These are phyloP conservation scores for Seriola quinqueradiata DNA, from an alignment of 2,113 vertebrate species.

Conservation along the genomic window DNA sequence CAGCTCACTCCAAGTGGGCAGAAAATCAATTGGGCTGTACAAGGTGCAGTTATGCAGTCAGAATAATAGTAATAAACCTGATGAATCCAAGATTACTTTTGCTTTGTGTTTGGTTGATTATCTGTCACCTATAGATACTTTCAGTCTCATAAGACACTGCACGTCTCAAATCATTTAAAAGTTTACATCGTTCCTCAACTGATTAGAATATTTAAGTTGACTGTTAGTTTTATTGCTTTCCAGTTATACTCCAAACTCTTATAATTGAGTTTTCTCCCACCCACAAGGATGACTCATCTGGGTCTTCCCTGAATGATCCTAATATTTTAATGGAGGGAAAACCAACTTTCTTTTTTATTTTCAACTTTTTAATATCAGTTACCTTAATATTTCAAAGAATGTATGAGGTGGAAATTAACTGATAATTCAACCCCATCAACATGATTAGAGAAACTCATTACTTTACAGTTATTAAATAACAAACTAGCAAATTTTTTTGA, in stretches of 20 bases:
- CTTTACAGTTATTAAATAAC: conserved; percentile 26
- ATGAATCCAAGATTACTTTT: conserved; percentile 9
- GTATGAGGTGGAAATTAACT: not conserved
- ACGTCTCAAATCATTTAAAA: not conserved
- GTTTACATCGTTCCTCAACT: not conserved
- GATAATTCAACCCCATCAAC: not conserved
- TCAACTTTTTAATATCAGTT: not conserved
- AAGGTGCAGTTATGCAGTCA: not conserved
- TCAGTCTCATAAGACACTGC: not conserved
- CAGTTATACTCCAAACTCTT: not conserved
- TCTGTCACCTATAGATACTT: not conserved
- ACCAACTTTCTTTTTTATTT: not conserved
- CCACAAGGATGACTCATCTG: conserved; percentile 14
- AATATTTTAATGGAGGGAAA: not conserved
- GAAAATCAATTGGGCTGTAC: not conserved
- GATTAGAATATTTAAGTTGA: not conserved
- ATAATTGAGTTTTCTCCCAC: conserved; percentile 14
- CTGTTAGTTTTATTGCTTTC: conserved; percentile 22
- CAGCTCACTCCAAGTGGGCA: not conserved
- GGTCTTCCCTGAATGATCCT: not conserved
- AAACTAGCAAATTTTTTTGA: not conserved
- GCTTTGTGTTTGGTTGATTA: conserved; percentile 1
- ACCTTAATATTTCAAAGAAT: not conserved
- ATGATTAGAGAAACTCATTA: conserved; percentile 10
- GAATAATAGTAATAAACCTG: conserved; percentile 5